phyloP scores from a whole-genome alignment of 2,888 invertebrate genomes.

The Acleris laterana region DNA sequence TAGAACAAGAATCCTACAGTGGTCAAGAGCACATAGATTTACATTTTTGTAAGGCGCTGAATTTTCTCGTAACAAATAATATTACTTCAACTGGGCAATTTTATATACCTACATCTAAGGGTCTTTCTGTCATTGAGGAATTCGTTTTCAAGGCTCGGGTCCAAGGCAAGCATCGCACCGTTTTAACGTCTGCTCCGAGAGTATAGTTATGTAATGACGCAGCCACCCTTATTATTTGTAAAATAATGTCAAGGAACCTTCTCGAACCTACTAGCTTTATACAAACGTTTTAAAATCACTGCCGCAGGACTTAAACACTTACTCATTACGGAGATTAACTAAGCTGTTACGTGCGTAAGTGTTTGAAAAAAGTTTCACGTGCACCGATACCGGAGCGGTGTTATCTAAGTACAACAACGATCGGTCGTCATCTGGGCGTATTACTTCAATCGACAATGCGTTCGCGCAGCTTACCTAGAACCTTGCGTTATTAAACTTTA shows the following conservation, averaged over 20 bases:
- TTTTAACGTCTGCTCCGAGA: too few relatives aligned
- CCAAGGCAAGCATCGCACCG: too few relatives aligned
- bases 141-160: too few relatives aligned
- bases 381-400: slow-evolving; percentile 23
- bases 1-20: too few relatives aligned
- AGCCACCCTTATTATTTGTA: background rate
- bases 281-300: background rate
- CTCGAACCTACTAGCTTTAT: background rate
- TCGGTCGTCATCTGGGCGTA: slow-evolving; percentile 52
- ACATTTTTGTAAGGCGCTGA: too few relatives aligned
- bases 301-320: slow-evolving; percentile 16
- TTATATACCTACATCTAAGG: too few relatives aligned
- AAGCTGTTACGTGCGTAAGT: slow-evolving; percentile 30
- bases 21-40: too few relatives aligned
- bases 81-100: too few relatives aligned
- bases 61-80: too few relatives aligned
- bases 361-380: slow-evolving; percentile 37
- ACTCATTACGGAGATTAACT: slow-evolving; percentile 33
- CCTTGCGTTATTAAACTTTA: slow-evolving; percentile 76
- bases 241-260: background rate
- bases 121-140: too few relatives aligned
- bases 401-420: slow-evolving; percentile 45
- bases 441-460: slow-evolving; percentile 57
- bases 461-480: slow-evolving; percentile 72
- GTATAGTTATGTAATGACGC: background rate